phyloP scores from a whole-genome alignment of 2,888 invertebrate genomes.

The Lepeophtheirus nordmannii region DNA sequence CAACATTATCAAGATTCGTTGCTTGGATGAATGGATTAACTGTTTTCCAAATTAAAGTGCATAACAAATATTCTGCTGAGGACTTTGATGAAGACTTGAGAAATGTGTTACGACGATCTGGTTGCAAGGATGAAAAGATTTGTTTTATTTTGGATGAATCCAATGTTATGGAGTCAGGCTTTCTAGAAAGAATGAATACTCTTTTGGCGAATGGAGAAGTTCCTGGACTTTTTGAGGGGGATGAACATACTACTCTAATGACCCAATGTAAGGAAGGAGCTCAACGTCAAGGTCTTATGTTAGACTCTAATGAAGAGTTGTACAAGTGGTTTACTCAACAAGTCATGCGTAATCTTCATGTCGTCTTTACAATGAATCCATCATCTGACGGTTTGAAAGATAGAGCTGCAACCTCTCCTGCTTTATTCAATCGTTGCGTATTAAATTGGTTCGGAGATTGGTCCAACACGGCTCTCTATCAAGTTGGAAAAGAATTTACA shows the following conservation, averaged over 20 bases:
- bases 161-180: slow-evolving; percentile 93
- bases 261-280: slow-evolving; percentile 99
- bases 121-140: slow-evolving; percentile 89
- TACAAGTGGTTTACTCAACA: slow-evolving; percentile 98
- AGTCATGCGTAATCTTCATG: slow-evolving; percentile 96
- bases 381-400: slow-evolving; percentile 95
- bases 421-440: slow-evolving; percentile 95
- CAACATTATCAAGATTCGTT: slow-evolving; percentile 93
- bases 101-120: slow-evolving; percentile 60
- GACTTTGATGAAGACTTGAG: slow-evolving; percentile 98
- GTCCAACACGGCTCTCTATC: slow-evolving; percentile 87
- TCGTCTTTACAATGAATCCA: slow-evolving; percentile 99
- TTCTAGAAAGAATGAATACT: slow-evolving; percentile 98
- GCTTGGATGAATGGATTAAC: slow-evolving; percentile 99
- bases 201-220: slow-evolving; percentile 96
- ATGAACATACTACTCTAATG: slow-evolving; percentile 97
- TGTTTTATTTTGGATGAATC: slow-evolving; percentile 98
- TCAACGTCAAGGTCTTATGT: slow-evolving; percentile 90
- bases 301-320: slow-evolving; percentile 92
- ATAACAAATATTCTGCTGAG: slow-evolving; percentile 95
- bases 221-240: slow-evolving; percentile 76
- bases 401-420: slow-evolving; percentile 95
- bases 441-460: slow-evolving; percentile 99
- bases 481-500: slow-evolving; percentile 92
- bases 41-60: slow-evolving; percentile 83